phyloP scores from a whole-genome alignment of 2,113 vertebrate genomes.

The Hypomesus transpacificus region DNA sequence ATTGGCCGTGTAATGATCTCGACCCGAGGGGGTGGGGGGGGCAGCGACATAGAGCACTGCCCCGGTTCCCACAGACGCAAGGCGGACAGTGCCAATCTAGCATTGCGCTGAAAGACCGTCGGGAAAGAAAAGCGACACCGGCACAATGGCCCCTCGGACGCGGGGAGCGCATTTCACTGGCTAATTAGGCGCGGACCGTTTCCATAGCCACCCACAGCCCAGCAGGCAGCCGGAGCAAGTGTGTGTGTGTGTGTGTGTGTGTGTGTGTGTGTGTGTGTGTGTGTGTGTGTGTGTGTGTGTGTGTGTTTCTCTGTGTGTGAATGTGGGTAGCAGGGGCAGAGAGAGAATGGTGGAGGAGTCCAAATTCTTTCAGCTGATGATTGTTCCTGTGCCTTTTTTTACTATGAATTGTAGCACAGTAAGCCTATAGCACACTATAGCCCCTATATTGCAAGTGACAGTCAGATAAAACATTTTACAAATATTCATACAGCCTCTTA shows the following conservation, averaged over 20 bases:
- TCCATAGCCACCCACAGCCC: conserved; percentile 31
- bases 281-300: conserved; percentile 1
- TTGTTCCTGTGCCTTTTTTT: not conserved
- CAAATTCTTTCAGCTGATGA: not conserved
- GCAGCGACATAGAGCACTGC: conserved; percentile 31
- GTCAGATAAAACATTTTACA: too few relatives aligned
- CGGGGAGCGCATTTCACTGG: conserved; percentile 34
- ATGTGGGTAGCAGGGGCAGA: conserved; percentile 13
- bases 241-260: not conserved
- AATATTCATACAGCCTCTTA: too few relatives aligned
- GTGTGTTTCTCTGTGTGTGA: not conserved
- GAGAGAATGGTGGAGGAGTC: conserved; percentile 24
- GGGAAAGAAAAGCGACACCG: conserved; percentile 39
- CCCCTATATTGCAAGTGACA: too few relatives aligned
- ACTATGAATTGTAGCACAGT: not conserved
- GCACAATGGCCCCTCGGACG: conserved; percentile 30
- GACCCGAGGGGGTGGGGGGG: conserved; percentile 57
- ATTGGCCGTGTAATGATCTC: conserved; percentile 75
- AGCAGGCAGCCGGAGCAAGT: conserved; percentile 21
- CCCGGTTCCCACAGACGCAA: conserved; percentile 65
- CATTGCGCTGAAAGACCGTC: conserved; percentile 46
- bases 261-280: not conserved
- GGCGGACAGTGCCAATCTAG: conserved; percentile 57
- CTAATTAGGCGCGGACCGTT: conserved; percentile 50
- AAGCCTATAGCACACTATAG: too few relatives aligned